Percentiles rank a stretch among this genome's conserved stretches.
Conservation (phyloP, 2,797 vertebrate genomes). For the Neostethus bicornis region DNA sequence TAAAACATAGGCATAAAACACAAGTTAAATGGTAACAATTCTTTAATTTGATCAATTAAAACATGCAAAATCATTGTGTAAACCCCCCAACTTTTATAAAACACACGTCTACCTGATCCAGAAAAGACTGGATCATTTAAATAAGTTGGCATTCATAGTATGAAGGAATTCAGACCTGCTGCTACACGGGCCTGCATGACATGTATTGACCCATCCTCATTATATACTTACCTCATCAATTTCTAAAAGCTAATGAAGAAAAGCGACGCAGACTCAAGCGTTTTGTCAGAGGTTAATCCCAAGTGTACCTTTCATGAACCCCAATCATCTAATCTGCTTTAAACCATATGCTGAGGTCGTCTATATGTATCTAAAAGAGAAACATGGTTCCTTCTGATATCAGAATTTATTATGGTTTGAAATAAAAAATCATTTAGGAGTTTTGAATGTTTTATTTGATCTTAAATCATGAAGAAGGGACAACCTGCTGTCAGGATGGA, state of each 20-base stretch:
- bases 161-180: background rate
- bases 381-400: too few relatives aligned
- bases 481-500: background rate
- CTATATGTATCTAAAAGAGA: background rate
- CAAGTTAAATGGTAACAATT: too few relatives aligned
- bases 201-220: background rate
- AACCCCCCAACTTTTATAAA: too few relatives aligned
- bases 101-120: background rate
- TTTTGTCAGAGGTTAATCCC: background rate
- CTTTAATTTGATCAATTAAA: background rate
- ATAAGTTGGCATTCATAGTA: background rate
- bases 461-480: conserved; percentile 11
- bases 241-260: background rate
- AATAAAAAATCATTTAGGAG: background rate
- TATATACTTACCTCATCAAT: background rate
- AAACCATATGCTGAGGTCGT: background rate
- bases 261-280: background rate
- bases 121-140: background rate
- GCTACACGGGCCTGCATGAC: background rate
- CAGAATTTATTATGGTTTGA: too few relatives aligned
- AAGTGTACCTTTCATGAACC: background rate
- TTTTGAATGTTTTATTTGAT: conserved; percentile 32
- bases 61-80: background rate
- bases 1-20: too few relatives aligned
- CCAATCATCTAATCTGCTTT: background rate